Evolutionary conservation across 2,888 invertebrate species (phyloP), one percentile per base, ranked within the genome.

Genomic region (Opisthograptis luteolata): DNA sequence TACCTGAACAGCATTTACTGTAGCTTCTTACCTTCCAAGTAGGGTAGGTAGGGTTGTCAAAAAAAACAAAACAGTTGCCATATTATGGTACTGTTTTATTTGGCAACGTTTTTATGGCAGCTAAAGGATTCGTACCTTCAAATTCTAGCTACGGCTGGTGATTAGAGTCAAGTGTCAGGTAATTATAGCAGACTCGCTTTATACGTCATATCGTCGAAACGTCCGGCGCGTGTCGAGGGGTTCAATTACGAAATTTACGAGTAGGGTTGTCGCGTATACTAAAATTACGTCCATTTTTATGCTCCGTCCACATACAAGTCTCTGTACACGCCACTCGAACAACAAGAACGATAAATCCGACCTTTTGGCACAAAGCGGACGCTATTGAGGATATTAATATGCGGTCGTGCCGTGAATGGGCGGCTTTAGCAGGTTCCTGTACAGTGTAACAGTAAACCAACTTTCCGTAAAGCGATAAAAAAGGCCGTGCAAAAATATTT

Each of bases 331-430:
- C 28, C 35, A 40, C 35, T 51, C 30, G 50, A 58, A 55, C 54
- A 75, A 75, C 71, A 76, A 76, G 60, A 66, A 58, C 67, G 40
- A 76, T 77, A 77, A 77, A 76, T 77, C 67, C 52, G 54, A 60
- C 61, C 62, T 68, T 74, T 68, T 68, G 64, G 68, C 70, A 66
- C 71, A 71, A 68, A 61, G 63, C 66, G 63, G 56, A 46, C 63
- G 55, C 61, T 70, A 72, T 72, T 65, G 69, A 50, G 61, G 66
- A 50, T 71, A 79, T 74, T 78, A 79, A 76, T 76, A 76, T 66
- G 72, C 66, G 67, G 66, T 62, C 56, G 60, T 57, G 60, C 60
- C 63, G 58, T 62, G 66, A 68, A 70, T 65, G 59, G 65, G 19
- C 34, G 41, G 57, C 36, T 50, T 64, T 66, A 51, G 31, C 30